A percentile compares a stretch with the other conserved stretches of the same genome.
Conservation (phyloP, 1,140 invertebrate species). For the Drosophila orosa region DNA sequence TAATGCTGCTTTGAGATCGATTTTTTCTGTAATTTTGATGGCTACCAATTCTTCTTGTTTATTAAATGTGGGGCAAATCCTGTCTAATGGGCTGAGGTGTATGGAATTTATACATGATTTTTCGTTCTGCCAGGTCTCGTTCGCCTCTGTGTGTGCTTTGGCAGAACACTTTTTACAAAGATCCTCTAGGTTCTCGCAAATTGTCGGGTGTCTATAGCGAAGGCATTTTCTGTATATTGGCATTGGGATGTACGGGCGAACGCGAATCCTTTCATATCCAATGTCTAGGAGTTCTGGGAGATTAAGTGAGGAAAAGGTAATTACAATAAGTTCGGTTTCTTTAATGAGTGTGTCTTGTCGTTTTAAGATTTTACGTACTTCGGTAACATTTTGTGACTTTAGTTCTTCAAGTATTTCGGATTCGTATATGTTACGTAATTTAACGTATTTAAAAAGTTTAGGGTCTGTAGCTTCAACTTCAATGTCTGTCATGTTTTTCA, state of each 20-base stretch:
- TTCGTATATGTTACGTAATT: too few species aligned
- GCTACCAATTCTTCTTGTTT: too few species aligned
- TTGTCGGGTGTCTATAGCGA: neutral
- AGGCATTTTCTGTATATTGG: neutral
- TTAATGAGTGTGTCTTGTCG: neutral
- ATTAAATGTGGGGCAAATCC: too few species aligned
- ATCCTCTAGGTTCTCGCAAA: neutral
- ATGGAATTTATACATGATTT: too few species aligned
- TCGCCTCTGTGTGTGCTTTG: neutral
- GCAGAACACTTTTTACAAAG: neutral
- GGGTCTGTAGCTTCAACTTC: too few species aligned
- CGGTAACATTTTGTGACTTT: neutral
- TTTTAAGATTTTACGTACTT: too few species aligned
- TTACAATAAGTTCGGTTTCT: neutral
- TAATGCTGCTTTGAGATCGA: neutral
- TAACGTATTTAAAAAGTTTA: too few species aligned
- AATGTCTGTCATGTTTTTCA: too few species aligned
- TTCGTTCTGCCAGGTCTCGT: neutral
- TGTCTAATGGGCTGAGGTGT: too few species aligned
- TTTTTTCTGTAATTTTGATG: neutral
- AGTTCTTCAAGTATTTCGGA: too few species aligned
- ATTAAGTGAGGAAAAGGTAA: neutral
- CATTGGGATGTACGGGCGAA: neutral
- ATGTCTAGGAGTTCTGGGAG: neutral
- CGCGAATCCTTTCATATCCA: neutral